phyloP scores from a whole-genome alignment of 2,888 invertebrate species.

The Ptilodon capucinus region DNA sequence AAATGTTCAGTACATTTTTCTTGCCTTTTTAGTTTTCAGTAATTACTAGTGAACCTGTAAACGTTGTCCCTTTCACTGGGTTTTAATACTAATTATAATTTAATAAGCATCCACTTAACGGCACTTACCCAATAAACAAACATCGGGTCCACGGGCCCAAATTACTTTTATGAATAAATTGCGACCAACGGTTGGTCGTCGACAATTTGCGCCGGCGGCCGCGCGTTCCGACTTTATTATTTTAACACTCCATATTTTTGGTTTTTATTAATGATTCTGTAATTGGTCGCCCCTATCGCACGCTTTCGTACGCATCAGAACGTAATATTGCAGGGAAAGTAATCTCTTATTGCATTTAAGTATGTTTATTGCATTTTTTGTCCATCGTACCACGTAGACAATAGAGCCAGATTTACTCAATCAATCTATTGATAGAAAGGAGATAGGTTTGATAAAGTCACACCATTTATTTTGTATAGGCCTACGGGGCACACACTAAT shows the following conservation, averaged over 20 bases:
- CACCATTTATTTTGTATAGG: no score
- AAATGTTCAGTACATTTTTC: no score
- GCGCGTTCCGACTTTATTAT: constrained; percentile 49
- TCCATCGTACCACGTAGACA: no score
- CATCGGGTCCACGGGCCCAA: not conserved
- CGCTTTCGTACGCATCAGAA: constrained; percentile 50
- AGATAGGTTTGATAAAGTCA: no score
- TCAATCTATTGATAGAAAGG: no score
- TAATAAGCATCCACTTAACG: not conserved
- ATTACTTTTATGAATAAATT: not conserved
- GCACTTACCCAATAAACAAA: not conserved
- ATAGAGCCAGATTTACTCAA: no score
- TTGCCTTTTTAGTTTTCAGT: no score
- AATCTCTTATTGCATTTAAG: no score
- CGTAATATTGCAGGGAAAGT: constrained; percentile 33
- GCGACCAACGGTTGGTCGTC: not conserved
- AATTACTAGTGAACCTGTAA: no score
- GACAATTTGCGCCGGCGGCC: constrained; percentile 6
- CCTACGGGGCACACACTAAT: no score
- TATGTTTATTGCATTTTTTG: not conserved
- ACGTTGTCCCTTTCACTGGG: no score
- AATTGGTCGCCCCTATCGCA: constrained; percentile 63
- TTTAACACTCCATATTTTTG: constrained; percentile 68
- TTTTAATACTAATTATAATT: not conserved
- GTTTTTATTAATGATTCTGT: constrained; percentile 73